phyloP scores from a whole-genome alignment of 2,888 invertebrate species.

The Hartigia nigra region DNA sequence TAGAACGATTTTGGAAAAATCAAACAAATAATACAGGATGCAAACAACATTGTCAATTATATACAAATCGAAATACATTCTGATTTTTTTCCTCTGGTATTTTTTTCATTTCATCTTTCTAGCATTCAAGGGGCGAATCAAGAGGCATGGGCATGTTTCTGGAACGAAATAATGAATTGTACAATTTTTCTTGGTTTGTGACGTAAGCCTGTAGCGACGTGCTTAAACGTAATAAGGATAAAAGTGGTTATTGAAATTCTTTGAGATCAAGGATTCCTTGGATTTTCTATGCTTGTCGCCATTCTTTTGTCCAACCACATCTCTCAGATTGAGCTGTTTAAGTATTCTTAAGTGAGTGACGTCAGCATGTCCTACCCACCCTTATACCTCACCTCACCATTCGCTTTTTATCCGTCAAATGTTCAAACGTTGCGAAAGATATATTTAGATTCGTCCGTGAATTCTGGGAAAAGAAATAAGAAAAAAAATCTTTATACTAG shows the following conservation, averaged over 20 bases:
- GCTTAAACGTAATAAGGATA: constrained; percentile 42
- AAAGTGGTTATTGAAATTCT: constrained; percentile 57
- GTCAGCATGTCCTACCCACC: constrained; percentile 45
- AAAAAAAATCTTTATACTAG: not conserved
- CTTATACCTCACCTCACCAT: not conserved
- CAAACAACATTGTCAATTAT: not conserved
- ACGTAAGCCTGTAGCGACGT: not conserved
- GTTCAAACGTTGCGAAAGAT: not conserved
- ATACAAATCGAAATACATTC: not conserved
- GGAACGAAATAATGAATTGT: not conserved
- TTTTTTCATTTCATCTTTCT: not conserved
- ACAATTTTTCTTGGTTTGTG: not conserved
- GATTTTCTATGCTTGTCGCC: constrained; percentile 26
- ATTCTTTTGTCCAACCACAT: constrained; percentile 37
- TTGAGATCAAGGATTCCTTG: constrained; percentile 30
- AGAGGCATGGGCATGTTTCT: not conserved
- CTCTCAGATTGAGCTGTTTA: constrained; percentile 2
- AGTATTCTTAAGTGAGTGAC: constrained; percentile 42
- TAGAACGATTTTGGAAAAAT: not conserved
- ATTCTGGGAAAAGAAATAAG: not conserved
- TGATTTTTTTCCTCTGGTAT: not conserved
- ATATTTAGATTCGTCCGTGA: not conserved
- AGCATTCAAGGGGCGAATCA: not conserved
- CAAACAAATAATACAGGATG: not conserved
- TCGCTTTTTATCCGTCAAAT: not conserved